Base-by-base conservation (phyloP, 1,140 invertebrate species). In the Coelopa frigida region DNA sequence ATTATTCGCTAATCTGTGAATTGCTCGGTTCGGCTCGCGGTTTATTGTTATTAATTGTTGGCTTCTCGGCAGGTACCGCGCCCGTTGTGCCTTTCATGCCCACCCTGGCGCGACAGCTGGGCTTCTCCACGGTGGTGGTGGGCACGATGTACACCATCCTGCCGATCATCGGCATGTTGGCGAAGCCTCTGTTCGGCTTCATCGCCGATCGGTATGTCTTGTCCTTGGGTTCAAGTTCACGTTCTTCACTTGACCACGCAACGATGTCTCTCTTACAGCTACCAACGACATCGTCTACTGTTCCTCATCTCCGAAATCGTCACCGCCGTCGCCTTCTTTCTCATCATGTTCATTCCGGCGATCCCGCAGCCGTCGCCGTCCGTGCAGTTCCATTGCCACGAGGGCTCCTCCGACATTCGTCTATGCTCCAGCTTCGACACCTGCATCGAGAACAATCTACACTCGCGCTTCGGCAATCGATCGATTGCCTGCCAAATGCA, bases 51-150 rank as follows among this genome's bases (percentile, higher is more conserved):
- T n/a, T n/a, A n/a, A n/a, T n/a, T n/a, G n/a, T n/a, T n/a, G n/a
- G n/a, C n/a, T 17, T 48, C 51, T 33, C 79, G 76, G 54, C 63
- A 94, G 91, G 83, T 27, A 86, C 87, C 35, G 85, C 85, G 36
- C 84, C 84, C 29, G 72, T 93, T 33, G 79, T 89, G 24, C 85
- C 86, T 40, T 93, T 89, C 72, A 71, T 93, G 48, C 82, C 87
- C 21, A 81, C 81, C 3, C 84, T 87, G 63, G 88, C 86, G 8
- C 80, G 80, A 48, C 85, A 92, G 63, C 71, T 93, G 41, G 89
- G 89, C 37, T 87, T 92, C 58, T 84, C 85, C 24, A 76, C 82
- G 44, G 71, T 79, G n/a, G 78, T 85, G 18, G 80, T 92, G 27
- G 86, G 86, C 1, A 72, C 78, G 15, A 84, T 92, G 50, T 91